Conservation (phyloP, 2,113 vertebrate species). For the Electrona antarctica region DNA sequence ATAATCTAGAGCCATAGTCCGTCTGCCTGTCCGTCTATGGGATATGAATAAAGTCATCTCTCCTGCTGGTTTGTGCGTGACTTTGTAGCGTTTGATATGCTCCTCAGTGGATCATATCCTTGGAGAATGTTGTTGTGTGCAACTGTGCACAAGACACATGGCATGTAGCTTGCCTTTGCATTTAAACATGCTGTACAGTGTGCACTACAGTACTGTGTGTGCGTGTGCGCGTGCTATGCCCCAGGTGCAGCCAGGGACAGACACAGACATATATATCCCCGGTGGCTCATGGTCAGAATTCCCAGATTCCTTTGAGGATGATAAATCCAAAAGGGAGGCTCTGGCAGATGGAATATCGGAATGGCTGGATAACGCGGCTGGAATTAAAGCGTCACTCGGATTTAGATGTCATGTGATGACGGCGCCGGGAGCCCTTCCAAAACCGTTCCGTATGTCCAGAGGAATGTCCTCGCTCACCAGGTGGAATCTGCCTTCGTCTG, state of each 20-base stretch:
- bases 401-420: constrained; percentile 60
- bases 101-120: no score
- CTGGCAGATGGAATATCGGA: constrained; percentile 60
- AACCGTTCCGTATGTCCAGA: constrained; percentile 38
- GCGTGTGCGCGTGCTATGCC: background rate
- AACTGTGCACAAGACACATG: no score
- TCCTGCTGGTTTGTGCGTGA: constrained; percentile 31
- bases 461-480: constrained; percentile 38
- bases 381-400: constrained; percentile 61
- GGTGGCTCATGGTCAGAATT: constrained; percentile 37
- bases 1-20: constrained; percentile 18
- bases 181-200: constrained; percentile 20
- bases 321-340: constrained; percentile 52
- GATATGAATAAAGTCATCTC: constrained; percentile 36
- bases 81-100: constrained; percentile 28
- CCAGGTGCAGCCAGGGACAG: constrained; percentile 35
- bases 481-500: constrained; percentile 20
- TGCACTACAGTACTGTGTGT: background rate
- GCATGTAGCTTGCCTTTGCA: no score
- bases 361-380: constrained; percentile 48
- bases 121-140: no score
- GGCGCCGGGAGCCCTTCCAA: constrained; percentile 42
- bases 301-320: constrained; percentile 55
- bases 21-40: constrained; percentile 38
- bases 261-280: constrained; percentile 7